Evolutionary conservation across 2,113 vertebrate species (phyloP).

Genomic region (Rhodinocichla rosea): DNA sequence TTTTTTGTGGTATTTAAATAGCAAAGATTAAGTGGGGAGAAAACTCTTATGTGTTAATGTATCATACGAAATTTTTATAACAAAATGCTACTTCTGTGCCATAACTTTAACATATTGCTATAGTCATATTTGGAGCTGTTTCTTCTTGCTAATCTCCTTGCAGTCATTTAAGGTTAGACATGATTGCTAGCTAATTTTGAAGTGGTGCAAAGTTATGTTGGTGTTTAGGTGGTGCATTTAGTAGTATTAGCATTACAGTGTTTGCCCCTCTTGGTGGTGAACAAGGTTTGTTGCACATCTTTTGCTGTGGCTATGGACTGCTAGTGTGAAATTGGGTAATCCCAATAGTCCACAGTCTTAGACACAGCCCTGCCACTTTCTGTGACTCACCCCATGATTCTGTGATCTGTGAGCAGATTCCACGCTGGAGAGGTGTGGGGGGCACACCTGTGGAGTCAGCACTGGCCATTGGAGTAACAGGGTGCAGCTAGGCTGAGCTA

Average conservation of each 20-base stretch:
- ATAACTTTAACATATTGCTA: background rate
- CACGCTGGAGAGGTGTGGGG: background rate
- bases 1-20: background rate
- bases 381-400: background rate
- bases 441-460: background rate
- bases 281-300: background rate
- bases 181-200: background rate
- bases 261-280: background rate
- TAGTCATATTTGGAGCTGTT: background rate
- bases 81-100: background rate
- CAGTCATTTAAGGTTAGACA: background rate
- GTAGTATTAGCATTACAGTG: background rate
- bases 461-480: background rate
- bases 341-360: fast-evolving
- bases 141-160: background rate
- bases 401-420: background rate
- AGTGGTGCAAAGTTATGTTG: background rate
- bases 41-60: background rate
- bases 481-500: background rate
- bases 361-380: background rate
- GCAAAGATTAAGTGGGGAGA: background rate
- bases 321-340: background rate
- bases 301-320: background rate
- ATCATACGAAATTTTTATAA: background rate
- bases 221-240: background rate